phyloP scores from a whole-genome alignment of 2,797 vertebrate genomes.

The Austrolebias charrua region DNA sequence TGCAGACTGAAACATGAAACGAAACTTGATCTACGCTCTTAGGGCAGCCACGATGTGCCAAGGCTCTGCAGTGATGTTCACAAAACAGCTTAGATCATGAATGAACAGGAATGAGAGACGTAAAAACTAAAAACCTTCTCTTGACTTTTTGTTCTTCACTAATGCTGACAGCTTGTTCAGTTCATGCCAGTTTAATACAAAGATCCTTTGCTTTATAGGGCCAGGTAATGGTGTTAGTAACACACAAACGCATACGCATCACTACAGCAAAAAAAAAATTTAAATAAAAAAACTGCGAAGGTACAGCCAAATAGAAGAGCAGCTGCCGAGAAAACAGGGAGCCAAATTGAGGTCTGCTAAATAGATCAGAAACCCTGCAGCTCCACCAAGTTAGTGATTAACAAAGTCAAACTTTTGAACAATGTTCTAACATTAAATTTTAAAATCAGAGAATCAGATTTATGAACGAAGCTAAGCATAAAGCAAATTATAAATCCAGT shows the following conservation, averaged over 20 bases:
- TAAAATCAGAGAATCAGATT: no score
- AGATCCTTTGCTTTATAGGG: constrained; percentile 24
- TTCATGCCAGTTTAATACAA: constrained; percentile 1
- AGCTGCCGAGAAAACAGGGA: constrained; percentile 4
- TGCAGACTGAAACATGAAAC: constrained; percentile 48
- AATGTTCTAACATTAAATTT: background rate
- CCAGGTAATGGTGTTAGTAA: constrained; percentile 5
- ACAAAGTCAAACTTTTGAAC: background rate
- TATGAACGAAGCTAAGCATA: no score
- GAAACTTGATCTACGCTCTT: constrained; percentile 39
- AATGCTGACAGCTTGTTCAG: background rate
- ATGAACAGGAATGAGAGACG: background rate
- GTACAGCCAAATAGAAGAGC: constrained; percentile 26
- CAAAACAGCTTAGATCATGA: constrained; percentile 1
- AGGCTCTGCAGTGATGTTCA: constrained; percentile 12
- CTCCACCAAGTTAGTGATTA: constrained; percentile 9
- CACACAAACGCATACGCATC: no score
- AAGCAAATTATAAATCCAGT: no score
- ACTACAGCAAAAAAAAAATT: background rate
- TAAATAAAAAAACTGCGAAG: constrained; percentile 16
- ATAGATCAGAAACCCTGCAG: constrained; percentile 26
- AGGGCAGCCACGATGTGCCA: constrained; percentile 11
- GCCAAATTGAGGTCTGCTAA: constrained; percentile 38
- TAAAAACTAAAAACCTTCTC: background rate
- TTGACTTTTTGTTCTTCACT: constrained; percentile 4